Conservation (phyloP, 2,888 invertebrate species). For the Trachelus tabidus region DNA sequence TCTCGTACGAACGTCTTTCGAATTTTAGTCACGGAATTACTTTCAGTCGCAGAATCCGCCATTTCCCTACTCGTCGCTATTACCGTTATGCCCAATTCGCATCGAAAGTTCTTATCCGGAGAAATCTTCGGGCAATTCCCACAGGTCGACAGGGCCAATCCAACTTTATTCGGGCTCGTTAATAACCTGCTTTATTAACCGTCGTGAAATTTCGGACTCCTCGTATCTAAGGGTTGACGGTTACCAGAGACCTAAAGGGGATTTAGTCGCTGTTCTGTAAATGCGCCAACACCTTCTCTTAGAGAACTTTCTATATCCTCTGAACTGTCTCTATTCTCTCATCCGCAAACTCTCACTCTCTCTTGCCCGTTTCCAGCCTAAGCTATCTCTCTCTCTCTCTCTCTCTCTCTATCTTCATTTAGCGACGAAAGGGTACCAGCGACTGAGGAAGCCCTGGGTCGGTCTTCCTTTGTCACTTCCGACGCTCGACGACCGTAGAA, state of each 20-base stretch:
- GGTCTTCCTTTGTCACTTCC: slow-evolving; percentile 36
- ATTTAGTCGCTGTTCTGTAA: not conserved
- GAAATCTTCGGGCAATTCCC: not conserved
- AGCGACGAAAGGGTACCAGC: slow-evolving; percentile 37
- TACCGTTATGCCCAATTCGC: not conserved
- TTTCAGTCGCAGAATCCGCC: not conserved
- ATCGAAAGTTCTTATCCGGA: not conserved
- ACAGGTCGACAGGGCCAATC: not conserved
- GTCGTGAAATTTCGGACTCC: not conserved
- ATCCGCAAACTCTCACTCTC: not conserved
- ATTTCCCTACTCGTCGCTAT: not conserved
- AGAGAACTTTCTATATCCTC: not conserved
- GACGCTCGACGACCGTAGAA: slow-evolving; percentile 23
- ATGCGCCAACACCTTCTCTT: not conserved
- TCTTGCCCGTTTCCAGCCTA: not conserved
- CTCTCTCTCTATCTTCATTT: slow-evolving; percentile 34
- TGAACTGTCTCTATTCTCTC: not conserved
- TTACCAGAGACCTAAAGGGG: not conserved
- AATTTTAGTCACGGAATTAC: not conserved
- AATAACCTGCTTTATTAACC: not conserved
- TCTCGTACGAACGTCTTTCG: not conserved
- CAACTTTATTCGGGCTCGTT: not conserved
- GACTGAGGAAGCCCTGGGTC: slow-evolving; percentile 38
- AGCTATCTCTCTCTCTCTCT: slow-evolving; percentile 25
- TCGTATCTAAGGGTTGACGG: not conserved